These are phyloP conservation scores for Syncerus caffer DNA, from an alignment of 2,797 vertebrate species.

Conservation along the genomic window DNA sequence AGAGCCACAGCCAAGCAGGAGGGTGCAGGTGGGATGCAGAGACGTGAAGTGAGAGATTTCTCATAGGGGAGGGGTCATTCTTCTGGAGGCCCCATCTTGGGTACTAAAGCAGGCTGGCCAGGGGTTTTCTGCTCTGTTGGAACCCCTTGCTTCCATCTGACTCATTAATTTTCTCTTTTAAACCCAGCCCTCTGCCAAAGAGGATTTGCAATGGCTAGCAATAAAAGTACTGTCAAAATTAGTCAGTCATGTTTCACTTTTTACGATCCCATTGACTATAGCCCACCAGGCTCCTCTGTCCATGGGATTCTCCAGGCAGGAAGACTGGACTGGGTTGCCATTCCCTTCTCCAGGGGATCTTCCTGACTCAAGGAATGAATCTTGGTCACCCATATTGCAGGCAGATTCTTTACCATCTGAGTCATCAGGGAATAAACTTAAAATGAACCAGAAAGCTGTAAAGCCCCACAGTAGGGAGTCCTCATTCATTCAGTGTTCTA, in stretches of 20 bases:
- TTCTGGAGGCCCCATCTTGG: neutral
- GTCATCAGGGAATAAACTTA: neutral
- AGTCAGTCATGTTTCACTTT: neutral
- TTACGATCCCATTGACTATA: neutral
- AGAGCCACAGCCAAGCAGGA: neutral
- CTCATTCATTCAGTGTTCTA: neutral
- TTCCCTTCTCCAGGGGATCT: neutral
- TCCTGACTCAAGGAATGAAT: neutral
- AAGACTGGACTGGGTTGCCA: neutral
- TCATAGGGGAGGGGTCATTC: neutral
- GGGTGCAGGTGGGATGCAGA: neutral
- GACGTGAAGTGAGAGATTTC: neutral
- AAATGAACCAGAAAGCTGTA: neutral
- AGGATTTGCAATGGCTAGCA: neutral
- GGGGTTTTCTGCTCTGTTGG: neutral
- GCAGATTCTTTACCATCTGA: neutral
- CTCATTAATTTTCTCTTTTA: conserved; percentile 23
- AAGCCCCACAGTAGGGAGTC: neutral
- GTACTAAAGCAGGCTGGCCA: neutral
- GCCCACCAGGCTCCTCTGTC: neutral
- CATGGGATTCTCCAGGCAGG: neutral
- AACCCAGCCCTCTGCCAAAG: neutral
- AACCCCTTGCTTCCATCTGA: neutral
- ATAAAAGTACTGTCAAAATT: neutral
- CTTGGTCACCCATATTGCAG: neutral